Evolutionary conservation across 2,888 invertebrate species (phyloP).

Genomic region (Drosophila incognita): DNA sequence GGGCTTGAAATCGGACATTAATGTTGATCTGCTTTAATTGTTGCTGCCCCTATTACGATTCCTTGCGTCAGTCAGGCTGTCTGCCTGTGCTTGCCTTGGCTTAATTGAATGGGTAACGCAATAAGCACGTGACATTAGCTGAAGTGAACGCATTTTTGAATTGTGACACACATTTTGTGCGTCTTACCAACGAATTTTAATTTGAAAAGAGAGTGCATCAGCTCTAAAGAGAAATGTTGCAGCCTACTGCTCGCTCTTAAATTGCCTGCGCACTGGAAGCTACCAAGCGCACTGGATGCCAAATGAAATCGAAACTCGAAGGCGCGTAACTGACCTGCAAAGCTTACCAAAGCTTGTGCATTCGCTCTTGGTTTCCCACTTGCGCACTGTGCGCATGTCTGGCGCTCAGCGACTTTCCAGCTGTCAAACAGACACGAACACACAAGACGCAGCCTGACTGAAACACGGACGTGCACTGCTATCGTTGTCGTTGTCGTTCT

Average conservation of each 20-base stretch:
- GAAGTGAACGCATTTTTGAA: slow-evolving; percentile 61
- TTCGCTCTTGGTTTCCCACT: not conserved
- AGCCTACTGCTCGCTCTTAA: slow-evolving; percentile 31
- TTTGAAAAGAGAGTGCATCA: slow-evolving; percentile 1
- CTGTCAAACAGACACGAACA: slow-evolving; percentile 55
- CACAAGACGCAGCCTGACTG: not conserved
- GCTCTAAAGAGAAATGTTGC: slow-evolving; percentile 32
- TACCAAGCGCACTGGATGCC: slow-evolving; percentile 51
- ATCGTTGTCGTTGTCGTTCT: slow-evolving; percentile 14
- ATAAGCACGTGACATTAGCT: slow-evolving; percentile 70
- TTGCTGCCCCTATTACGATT: slow-evolving; percentile 3
- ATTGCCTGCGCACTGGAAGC: slow-evolving; percentile 33
- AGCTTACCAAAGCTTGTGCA: slow-evolving; percentile 51
- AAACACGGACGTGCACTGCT: slow-evolving; percentile 32
- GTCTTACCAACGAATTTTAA: slow-evolving; percentile 8
- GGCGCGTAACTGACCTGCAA: slow-evolving; percentile 60
- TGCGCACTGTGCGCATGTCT: slow-evolving; percentile 48
- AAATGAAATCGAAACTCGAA: slow-evolving; percentile 48
- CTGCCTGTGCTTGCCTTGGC: slow-evolving; percentile 15
- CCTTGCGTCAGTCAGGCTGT: slow-evolving; percentile 13
- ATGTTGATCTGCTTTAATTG: slow-evolving; percentile 27
- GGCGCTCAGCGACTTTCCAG: slow-evolving; percentile 61
- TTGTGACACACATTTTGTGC: slow-evolving; percentile 53
- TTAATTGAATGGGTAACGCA: slow-evolving; percentile 62
- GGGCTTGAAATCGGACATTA: slow-evolving; percentile 35